phyloP scores from a whole-genome alignment of 2,797 vertebrate species.

The Eulemur albifrons region DNA sequence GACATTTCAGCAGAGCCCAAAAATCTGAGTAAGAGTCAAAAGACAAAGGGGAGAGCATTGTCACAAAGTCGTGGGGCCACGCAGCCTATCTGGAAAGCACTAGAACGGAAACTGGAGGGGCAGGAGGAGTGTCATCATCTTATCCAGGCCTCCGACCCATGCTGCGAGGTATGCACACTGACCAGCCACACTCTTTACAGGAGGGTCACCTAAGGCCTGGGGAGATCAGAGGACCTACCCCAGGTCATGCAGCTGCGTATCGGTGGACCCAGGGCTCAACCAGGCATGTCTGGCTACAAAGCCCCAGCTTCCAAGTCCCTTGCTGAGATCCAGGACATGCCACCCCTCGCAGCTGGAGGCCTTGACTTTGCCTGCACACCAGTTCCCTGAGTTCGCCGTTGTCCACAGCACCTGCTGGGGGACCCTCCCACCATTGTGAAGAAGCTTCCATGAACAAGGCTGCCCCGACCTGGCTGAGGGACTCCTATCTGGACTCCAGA shows the following conservation, averaged over 20 bases:
- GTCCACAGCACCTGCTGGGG: neutral
- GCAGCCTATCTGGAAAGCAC: neutral
- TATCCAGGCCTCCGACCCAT: too few relatives aligned
- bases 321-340: neutral
- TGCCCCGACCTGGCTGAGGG: neutral
- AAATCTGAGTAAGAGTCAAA: neutral
- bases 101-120: neutral
- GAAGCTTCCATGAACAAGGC: neutral
- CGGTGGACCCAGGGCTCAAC: neutral
- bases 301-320: neutral
- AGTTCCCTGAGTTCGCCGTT: neutral
- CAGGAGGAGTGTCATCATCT: neutral
- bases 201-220: neutral
- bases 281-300: neutral
- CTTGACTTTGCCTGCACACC: neutral
- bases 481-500: neutral
- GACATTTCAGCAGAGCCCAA: neutral
- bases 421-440: neutral
- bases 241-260: neutral
- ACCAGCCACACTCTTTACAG: neutral
- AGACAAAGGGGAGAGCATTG: neutral
- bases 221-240: neutral
- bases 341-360: neutral
- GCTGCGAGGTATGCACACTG: accelerated
- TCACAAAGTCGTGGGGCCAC: neutral